These are phyloP conservation scores for Microtus ochrogaster DNA, from an alignment of 2,113 vertebrate species.

Conservation along the genomic window DNA sequence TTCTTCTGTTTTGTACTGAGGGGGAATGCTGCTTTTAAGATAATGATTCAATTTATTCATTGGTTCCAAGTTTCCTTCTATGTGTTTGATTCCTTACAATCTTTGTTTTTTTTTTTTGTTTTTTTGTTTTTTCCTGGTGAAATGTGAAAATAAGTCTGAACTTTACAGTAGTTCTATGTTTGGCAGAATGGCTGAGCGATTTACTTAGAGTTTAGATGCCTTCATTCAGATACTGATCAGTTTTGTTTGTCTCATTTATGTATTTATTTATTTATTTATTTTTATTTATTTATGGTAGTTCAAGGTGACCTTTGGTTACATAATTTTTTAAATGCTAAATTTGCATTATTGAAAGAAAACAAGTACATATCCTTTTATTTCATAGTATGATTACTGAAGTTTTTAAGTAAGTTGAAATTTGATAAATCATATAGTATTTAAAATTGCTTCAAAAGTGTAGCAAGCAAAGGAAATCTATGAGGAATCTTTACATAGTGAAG, in stretches of 20 bases:
- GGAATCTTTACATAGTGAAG: constrained; percentile 30
- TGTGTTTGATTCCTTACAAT: constrained; percentile 80
- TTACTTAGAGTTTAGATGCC: constrained; percentile 64
- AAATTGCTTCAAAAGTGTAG: constrained; percentile 48
- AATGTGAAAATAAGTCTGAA: constrained; percentile 76
- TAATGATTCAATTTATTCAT: constrained; percentile 77
- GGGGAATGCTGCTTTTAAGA: constrained; percentile 85
- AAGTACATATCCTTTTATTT: background rate
- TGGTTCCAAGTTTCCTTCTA: constrained; percentile 78
- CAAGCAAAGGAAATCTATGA: constrained; percentile 56
- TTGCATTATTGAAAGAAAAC: constrained; percentile 55
- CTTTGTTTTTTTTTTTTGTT: constrained; percentile 79
- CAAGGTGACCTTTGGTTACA: constrained; percentile 79
- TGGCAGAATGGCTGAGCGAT: constrained; percentile 60
- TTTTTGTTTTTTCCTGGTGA: constrained; percentile 46
- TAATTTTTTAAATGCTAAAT: constrained; percentile 37
- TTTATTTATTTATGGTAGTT: constrained; percentile 47
- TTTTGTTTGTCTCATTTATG: background rate
- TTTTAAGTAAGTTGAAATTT: constrained; percentile 61
- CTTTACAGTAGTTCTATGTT: constrained; percentile 62
- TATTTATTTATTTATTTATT: too few species aligned
- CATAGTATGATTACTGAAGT: background rate
- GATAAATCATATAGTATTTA: constrained; percentile 42
- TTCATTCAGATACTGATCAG: constrained; percentile 49
- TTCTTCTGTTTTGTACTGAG: constrained; percentile 82